Base-by-base conservation (phyloP, 2,888 invertebrate genomes). In the Gibbula magus region DNA sequence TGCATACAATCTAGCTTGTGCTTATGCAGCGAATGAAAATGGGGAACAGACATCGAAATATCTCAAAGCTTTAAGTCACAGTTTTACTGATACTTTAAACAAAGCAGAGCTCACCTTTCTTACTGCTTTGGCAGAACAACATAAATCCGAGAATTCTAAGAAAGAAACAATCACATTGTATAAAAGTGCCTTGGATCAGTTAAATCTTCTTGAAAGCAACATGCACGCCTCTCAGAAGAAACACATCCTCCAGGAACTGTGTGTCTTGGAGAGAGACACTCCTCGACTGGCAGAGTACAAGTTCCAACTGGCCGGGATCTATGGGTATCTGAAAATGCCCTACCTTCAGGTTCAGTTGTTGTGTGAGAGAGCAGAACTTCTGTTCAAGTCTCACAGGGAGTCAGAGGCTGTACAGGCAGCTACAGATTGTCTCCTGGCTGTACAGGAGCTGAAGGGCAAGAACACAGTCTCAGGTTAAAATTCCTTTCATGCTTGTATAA, bases 1-100 rank as follows among this genome's bases (percentile, higher is more conserved):
- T 86, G 88, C 89, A n/a, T 89, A 90, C 77, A 91, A 91, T 82
- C 85, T 91, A 32, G 90, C 90, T 25, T 89, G 90, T 54, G 89
- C 87, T 7, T 86, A 87, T 78, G 86, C 90, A 20, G 88, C 86
- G 10, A 70, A 80, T 0, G 81, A 83, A 8, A 56, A 89, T n/a
- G 79, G 86, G 8, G 79, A 82, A 35, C 85, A 86, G 79, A 90
- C 89, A 32, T 77, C 90, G 25, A 83, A 85, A 66, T 80, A 83
- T 32, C 77, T 90, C 20, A 84, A 87, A 22, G 76, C 83, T 16
- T 88, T 88, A 8, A 86, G 88, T 54, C 67, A 80, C 13, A 80
- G 81, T 53, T 74, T 54, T 66, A 79, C 75, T 35, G 85, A 86
- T 80, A 85, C 84, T 10, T 79, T 78, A 39, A 86, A 85, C 1